Evolutionary conservation across 2,113 vertebrate genomes (phyloP).

Genomic region (Stegostoma tigrinum): DNA sequence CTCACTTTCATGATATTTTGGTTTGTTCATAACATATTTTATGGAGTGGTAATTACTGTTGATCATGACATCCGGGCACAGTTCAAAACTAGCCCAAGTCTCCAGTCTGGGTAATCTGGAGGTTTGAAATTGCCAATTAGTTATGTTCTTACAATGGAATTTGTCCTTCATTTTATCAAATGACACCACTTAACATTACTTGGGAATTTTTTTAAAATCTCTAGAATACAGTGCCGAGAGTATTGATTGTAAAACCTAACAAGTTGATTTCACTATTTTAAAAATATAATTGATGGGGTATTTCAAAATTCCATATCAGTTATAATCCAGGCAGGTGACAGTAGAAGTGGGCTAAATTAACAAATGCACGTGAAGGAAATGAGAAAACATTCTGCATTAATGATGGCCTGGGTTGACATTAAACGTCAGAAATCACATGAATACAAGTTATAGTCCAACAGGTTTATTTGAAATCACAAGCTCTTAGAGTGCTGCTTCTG

Average conservation of each 20-base stretch:
- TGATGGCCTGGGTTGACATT: neutral
- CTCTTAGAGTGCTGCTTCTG: no score
- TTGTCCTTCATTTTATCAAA: neutral
- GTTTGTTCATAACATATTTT: neutral
- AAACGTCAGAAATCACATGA: neutral
- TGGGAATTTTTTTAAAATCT: neutral
- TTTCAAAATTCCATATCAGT: neutral
- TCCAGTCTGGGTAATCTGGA: neutral
- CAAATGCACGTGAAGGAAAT: neutral
- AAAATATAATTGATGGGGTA: neutral
- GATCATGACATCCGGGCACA: neutral
- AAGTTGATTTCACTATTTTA: neutral
- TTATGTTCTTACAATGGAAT: neutral
- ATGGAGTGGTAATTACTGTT: neutral
- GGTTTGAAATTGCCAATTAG: neutral
- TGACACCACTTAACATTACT: neutral
- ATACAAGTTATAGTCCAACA: no score
- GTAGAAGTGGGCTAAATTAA: neutral
- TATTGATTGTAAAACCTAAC: neutral
- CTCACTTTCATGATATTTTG: neutral
- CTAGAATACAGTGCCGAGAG: neutral
- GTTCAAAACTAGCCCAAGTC: neutral
- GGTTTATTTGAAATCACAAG: no score
- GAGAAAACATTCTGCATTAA: neutral
- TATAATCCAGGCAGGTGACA: neutral